Base-by-base conservation (phyloP, 2,113 vertebrate genomes). In the Myiozetetes cayanensis region DNA sequence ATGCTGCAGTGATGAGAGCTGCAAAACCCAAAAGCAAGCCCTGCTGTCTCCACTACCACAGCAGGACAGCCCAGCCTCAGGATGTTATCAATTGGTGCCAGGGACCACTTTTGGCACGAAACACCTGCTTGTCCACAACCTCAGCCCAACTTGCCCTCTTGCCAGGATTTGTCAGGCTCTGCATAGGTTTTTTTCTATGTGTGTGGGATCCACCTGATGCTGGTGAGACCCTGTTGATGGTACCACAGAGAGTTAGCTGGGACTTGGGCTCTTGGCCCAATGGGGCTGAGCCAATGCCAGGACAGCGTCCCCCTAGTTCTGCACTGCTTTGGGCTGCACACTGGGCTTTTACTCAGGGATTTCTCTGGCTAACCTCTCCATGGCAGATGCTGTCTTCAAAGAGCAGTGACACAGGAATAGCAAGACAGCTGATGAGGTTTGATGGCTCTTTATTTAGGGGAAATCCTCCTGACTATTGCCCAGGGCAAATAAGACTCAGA, bases 361-460 rank as follows among this genome's bases (percentile, higher is more conserved):
- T 81, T 53, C 66, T 68, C 67, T 47, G 85, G 72, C 75, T 90
- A 92, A 90, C 67, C 85, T 91, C 44, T 85, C 67, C 0, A 2
- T 73, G 59, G 50, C 85, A 95, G 90, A 74, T 90, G 85, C 46
- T 73, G 44, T 52, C 92, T 93, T 94, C 79, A 66, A 47, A 87
- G 72, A 74, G 72, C 0, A 0, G 83, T 71, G 76, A 92, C 75
- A 78, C 61, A 82, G 78, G 66, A 92, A 85, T 14, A 73, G 76
- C 72, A 84, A 93, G 85, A 56, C 53, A 87, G 67, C 79, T 90
- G 95, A 96, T 94, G 94, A 96, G 50, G 59, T 71, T 53, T 93
- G 79, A 90, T 88, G 59, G 79, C 79, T 86, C 75, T 77, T 90
- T 74, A 74, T 82, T 86, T 66, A 80, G 63, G 75, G 88, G 90